Evolutionary conservation across 1,140 invertebrate genomes (phyloP).

Genomic region (Bombus impatiens): DNA sequence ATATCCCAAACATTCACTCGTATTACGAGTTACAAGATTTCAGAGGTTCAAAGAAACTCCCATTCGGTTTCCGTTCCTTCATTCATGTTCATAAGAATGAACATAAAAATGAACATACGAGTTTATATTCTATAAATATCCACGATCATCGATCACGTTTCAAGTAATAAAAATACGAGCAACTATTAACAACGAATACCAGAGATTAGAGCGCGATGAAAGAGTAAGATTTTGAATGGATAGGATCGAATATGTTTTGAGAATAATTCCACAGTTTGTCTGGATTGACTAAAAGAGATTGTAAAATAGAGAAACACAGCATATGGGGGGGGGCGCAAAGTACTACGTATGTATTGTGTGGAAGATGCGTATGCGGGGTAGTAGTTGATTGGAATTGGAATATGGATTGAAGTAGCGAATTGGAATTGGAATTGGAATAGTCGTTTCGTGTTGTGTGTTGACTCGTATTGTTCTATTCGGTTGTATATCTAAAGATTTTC

Average conservation of each 20-base stretch:
- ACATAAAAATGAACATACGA: background rate
- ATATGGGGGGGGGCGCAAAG: background rate
- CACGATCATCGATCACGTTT: background rate
- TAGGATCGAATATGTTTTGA: background rate
- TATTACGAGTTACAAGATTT: too few species aligned
- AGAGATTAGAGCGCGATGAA: too few species aligned
- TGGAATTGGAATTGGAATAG: constrained; percentile 2
- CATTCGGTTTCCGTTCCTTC: too few species aligned
- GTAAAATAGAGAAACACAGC: background rate
- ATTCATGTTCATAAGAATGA: too few species aligned
- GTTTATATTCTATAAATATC: background rate
- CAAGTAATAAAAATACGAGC: background rate
- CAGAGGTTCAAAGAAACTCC: too few species aligned
- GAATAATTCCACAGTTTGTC: constrained; percentile 1
- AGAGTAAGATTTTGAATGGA: background rate
- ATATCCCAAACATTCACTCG: too few species aligned
- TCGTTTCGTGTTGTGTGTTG: background rate
- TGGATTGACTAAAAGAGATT: constrained; percentile 2
- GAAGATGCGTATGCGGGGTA: background rate
- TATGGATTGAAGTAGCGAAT: constrained; percentile 2
- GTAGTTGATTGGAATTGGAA: constrained; percentile 2
- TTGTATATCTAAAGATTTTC: background rate
- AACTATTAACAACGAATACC: background rate
- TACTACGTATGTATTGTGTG: background rate
- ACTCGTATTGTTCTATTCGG: background rate